These are phyloP conservation scores for Anabas testudineus DNA, from an alignment of 2,797 vertebrate genomes.

Conservation along the genomic window DNA sequence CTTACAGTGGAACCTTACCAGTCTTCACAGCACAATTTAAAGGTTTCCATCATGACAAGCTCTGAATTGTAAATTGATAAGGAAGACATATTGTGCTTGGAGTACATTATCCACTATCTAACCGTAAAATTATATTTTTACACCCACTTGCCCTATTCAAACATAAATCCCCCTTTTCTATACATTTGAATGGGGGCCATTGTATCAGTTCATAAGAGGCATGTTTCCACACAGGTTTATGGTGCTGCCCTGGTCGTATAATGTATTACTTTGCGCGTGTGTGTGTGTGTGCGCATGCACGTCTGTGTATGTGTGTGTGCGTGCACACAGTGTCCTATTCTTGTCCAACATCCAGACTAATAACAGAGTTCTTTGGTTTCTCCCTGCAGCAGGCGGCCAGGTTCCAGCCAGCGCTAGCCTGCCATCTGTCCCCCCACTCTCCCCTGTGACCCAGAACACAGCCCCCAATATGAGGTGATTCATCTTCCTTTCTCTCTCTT, in stretches of 20 bases:
- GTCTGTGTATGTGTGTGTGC: background rate
- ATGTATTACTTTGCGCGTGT: slow-evolving; percentile 48
- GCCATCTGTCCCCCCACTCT: slow-evolving; percentile 94
- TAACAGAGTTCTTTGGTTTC: slow-evolving; percentile 80
- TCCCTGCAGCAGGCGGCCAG: slow-evolving; percentile 85
- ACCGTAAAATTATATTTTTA: slow-evolving; percentile 70
- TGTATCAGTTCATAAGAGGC: slow-evolving; percentile 75
- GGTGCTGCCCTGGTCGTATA: slow-evolving; percentile 51
- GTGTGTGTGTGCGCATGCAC: background rate
- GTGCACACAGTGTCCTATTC: slow-evolving; percentile 42
- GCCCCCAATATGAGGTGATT: slow-evolving; percentile 96
- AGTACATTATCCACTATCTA: slow-evolving; percentile 75
- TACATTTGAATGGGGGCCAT: slow-evolving; percentile 74
- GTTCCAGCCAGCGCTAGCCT: slow-evolving; percentile 91
- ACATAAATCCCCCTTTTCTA: slow-evolving; percentile 67
- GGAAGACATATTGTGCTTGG: slow-evolving; percentile 62
- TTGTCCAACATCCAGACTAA: slow-evolving; percentile 79
- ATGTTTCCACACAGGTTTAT: slow-evolving; percentile 74
- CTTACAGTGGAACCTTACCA: slow-evolving; percentile 21
- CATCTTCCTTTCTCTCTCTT: slow-evolving; percentile 71
- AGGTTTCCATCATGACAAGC: slow-evolving; percentile 49
- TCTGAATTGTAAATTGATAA: slow-evolving; percentile 65
- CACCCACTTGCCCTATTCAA: slow-evolving; percentile 62
- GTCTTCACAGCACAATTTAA: slow-evolving; percentile 9
- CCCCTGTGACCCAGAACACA: slow-evolving; percentile 92